These are phyloP conservation scores for Irena cyanogastra DNA, from an alignment of 2,113 vertebrate genomes.

Conservation along the genomic window DNA sequence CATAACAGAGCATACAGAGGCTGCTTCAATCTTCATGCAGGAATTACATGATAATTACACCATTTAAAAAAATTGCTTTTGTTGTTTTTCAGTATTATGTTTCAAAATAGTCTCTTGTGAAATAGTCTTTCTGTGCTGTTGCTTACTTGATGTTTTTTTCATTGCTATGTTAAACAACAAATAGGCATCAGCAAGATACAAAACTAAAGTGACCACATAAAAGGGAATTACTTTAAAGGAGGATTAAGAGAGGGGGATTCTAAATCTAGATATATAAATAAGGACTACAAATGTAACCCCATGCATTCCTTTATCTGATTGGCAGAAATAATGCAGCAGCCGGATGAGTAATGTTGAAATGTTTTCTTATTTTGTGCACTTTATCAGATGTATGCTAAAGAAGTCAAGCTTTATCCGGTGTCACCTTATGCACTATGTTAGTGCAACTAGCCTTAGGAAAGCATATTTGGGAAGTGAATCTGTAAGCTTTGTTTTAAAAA, in stretches of 20 bases:
- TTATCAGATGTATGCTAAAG: background rate
- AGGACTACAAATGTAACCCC: constrained; percentile 1
- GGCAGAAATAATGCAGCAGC: constrained; percentile 5
- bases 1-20: background rate
- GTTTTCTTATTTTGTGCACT: background rate
- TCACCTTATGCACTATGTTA: background rate
- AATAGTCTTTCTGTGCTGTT: background rate
- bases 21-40: background rate
- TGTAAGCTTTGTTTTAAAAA: background rate
- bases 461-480: background rate
- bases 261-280: constrained; percentile 34
- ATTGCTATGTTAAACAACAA: background rate
- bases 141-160: background rate
- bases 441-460: background rate
- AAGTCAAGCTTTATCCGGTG: background rate
- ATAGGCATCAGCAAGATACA: background rate
- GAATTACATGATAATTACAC: background rate
- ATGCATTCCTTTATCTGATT: constrained; percentile 27
- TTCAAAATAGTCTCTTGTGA: background rate
- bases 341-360: background rate
- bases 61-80: background rate
- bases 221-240: constrained; percentile 34
- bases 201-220: constrained; percentile 39
- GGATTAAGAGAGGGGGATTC: background rate
- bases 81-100: background rate